A percentile compares a stretch with the other conserved stretches of the same genome.
Evolutionary conservation across 2,113 vertebrate species (phyloP).

Genomic region (Lucifuga dentata): DNA sequence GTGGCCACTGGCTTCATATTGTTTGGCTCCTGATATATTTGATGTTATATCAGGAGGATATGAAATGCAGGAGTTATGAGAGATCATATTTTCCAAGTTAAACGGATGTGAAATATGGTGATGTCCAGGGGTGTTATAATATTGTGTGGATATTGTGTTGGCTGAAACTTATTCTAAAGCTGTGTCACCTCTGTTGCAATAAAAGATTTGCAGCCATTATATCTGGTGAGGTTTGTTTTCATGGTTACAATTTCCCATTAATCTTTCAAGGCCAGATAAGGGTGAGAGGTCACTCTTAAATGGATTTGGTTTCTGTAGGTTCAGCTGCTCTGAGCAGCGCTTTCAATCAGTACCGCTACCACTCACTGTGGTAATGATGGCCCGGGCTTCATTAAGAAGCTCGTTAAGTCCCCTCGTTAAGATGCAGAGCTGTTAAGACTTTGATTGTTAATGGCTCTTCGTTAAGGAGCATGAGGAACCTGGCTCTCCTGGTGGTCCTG

Average conservation of each 20-base stretch:
- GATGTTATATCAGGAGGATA: conserved; percentile 65
- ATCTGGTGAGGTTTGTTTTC: conserved; percentile 40
- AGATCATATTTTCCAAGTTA: conserved; percentile 62
- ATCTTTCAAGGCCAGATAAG: conserved; percentile 60
- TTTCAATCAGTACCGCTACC: conserved; percentile 77
- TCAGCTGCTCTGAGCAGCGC: conserved; percentile 65
- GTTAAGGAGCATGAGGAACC: conserved; percentile 71
- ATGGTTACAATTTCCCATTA: conserved; percentile 57
- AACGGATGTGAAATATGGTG: conserved; percentile 59
- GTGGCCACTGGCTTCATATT: conserved; percentile 71
- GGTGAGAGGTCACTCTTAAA: conserved; percentile 75
- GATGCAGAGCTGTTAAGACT: conserved; percentile 78
- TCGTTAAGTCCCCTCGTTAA: conserved; percentile 84
- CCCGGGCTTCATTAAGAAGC: conserved; percentile 83
- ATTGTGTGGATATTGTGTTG: conserved; percentile 54
- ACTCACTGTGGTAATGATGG: conserved; percentile 80
- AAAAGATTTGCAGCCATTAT: conserved; percentile 41
- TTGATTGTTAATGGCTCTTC: conserved; percentile 80
- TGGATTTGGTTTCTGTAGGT: conserved; percentile 69
- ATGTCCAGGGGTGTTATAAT: conserved; percentile 37
- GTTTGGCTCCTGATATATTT: conserved; percentile 67
- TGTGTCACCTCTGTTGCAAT: conserved; percentile 21
- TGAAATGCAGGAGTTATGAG: conserved; percentile 67
- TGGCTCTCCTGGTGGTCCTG: conserved; percentile 71
- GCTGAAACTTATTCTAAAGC: conserved; percentile 27